A percentile compares a stretch with the other conserved stretches of the same genome.
Conservation (phyloP, 2,113 vertebrate genomes). For the Pyrgilauda ruficollis region DNA sequence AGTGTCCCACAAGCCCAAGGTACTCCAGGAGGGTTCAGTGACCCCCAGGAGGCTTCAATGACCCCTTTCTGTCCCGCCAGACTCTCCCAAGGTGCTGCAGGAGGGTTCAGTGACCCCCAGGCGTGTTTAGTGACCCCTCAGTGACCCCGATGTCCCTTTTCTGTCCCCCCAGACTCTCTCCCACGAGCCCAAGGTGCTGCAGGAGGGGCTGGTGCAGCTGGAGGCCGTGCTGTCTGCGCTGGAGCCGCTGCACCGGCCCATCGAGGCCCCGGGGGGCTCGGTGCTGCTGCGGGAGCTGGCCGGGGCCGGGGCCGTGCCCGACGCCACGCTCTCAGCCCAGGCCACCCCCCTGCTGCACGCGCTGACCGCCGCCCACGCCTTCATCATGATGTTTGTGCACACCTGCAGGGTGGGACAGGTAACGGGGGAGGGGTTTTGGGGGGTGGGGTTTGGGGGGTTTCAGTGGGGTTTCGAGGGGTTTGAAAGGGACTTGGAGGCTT, state of each 20-base stretch:
- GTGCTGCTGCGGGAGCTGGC: slow-evolving; percentile 91
- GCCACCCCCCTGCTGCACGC: slow-evolving; percentile 92
- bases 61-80: not conserved
- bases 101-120: slow-evolving; percentile 67
- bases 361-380: slow-evolving; percentile 92
- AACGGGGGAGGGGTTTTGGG: too few species aligned
- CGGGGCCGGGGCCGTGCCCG: slow-evolving; percentile 75
- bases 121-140: not conserved
- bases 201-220: slow-evolving; percentile 92
- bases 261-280: slow-evolving; percentile 91
- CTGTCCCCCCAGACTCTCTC: not conserved
- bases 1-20: not conserved
- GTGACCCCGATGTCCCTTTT: not conserved
- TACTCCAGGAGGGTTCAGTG: too few species aligned
- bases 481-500: too few species aligned
- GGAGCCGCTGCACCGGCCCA: slow-evolving; percentile 91
- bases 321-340: slow-evolving; percentile 53
- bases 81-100: not conserved
- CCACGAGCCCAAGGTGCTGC: slow-evolving; percentile 4
- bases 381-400: slow-evolving; percentile 98
- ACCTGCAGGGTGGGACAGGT: slow-evolving; percentile 82
- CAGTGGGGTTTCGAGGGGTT: too few species aligned
- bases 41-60: slow-evolving; percentile 66
- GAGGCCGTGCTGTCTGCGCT: slow-evolving; percentile 89
- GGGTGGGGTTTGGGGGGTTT: not conserved